Evolutionary conservation across 2,888 invertebrate genomes (phyloP), one percentile per base, ranked within the genome.

Genomic region (Platypus cylindrus): DNA sequence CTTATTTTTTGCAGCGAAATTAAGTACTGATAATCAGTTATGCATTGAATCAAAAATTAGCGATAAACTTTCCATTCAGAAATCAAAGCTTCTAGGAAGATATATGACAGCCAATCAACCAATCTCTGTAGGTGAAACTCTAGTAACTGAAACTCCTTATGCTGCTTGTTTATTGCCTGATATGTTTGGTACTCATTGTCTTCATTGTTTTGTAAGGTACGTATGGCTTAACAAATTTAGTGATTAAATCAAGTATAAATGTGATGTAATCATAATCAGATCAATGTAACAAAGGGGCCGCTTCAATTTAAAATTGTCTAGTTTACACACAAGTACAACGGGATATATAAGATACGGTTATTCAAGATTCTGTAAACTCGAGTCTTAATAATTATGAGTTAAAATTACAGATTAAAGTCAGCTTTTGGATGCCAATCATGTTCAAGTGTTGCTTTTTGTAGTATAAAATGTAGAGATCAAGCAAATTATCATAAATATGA

Each of bases 371-470:
- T n/a, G n/a, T n/a, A n/a, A n/a, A n/a, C n/a, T n/a, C n/a, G n/a
- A n/a, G n/a, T n/a, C n/a, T n/a, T n/a, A n/a, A n/a, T n/a, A n/a
- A n/a, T n/a, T n/a, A n/a, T n/a, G n/a, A n/a, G n/a, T n/a, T n/a
- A n/a, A n/a, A n/a, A n/a, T n/a, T n/a, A n/a, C n/a, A 74, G 77
- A 41, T 50, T 78, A 28, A 60, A 66, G 38, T 72, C 77, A 0
- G 78, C 84, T 0, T 62, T 82, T 4, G 76, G 78, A 44, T 86
- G 86, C 49, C 64, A 73, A 0, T 68, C 70, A 8, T 87, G 86
- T 55, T 75, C 79, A 1, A 78, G 75, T 25, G 72, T 86, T 0
- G 84, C 79, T 1, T 87, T 84, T 59, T 87, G 86, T 54, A 68
- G 71, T 1, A 49, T 64, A 1, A 59, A 64, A 32, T 86, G 86